These are phyloP conservation scores for Streptopelia turtur DNA, from an alignment of 2,797 vertebrate species.

Conservation along the genomic window DNA sequence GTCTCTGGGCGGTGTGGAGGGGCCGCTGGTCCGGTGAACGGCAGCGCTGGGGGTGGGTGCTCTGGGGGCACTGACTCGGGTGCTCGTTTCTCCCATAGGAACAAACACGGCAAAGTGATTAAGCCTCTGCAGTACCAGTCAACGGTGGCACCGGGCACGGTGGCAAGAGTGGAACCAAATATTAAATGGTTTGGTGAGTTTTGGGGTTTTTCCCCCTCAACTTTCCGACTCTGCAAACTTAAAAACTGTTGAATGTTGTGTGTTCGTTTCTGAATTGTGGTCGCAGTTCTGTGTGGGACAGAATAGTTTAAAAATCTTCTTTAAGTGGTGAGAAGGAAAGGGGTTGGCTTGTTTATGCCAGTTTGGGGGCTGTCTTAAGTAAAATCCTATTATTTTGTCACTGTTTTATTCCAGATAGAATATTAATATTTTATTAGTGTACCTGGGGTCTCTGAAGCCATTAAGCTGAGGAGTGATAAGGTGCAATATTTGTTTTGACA, in stretches of 20 bases:
- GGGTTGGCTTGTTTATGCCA: neutral
- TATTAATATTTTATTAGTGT: neutral
- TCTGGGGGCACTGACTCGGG: fast-evolving
- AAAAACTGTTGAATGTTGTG: neutral
- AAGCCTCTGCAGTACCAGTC: constrained; percentile 92
- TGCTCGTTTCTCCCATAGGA: constrained; percentile 76
- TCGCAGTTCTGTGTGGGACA: neutral
- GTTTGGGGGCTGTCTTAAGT: neutral
- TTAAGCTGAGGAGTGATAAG: neutral
- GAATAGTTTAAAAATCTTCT: neutral
- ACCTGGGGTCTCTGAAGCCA: neutral
- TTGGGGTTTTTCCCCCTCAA: neutral
- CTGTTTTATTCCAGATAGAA: neutral
- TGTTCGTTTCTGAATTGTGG: neutral
- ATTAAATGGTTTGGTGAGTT: constrained; percentile 98
- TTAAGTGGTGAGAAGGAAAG: neutral
- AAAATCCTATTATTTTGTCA: neutral
- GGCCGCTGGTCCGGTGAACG: neutral
- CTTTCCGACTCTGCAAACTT: neutral
- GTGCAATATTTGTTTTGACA: neutral
- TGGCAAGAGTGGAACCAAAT: constrained; percentile 96
- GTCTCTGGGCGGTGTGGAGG: neutral
- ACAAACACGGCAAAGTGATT: constrained; percentile 89
- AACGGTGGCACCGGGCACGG: constrained; percentile 90
- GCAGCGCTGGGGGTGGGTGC: fast-evolving